Conservation (phyloP, 1,140 invertebrate genomes). For the Popillia japonica region DNA sequence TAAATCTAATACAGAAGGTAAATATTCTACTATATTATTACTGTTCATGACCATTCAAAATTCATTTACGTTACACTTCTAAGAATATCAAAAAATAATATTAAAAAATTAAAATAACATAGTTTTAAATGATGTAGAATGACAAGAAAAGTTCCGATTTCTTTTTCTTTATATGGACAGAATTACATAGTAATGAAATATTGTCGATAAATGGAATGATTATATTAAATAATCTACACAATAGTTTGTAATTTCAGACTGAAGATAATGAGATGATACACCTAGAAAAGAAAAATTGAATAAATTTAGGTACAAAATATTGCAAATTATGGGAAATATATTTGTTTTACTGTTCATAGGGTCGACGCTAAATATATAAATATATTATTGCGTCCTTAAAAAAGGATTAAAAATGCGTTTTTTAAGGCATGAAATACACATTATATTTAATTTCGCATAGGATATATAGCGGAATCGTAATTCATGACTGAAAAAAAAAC, state of each 20-base stretch:
- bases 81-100: slow-evolving; percentile 39
- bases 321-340: too few relatives aligned
- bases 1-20: slow-evolving; percentile 39
- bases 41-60: slow-evolving; percentile 36
- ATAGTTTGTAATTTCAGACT: slow-evolving; percentile 22
- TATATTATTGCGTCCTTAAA: too few relatives aligned
- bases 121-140: slow-evolving; percentile 18
- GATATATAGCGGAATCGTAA: too few relatives aligned
- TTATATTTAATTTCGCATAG: too few relatives aligned
- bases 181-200: slow-evolving; percentile 37
- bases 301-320: too few relatives aligned
- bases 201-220: slow-evolving; percentile 38
- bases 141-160: slow-evolving; percentile 13
- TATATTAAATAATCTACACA: slow-evolving; percentile 35
- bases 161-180: slow-evolving; percentile 11
- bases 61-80: slow-evolving; percentile 31
- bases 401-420: too few relatives aligned
- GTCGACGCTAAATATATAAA: too few relatives aligned
- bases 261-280: slow-evolving; percentile 38
- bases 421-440: too few relatives aligned
- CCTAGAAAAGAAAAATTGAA: slow-evolving; percentile 21
- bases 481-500: too few relatives aligned
- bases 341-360: too few relatives aligned
- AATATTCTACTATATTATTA: slow-evolving; percentile 16
- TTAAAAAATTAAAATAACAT: slow-evolving; percentile 36